A percentile compares a stretch with the other conserved stretches of the same genome.
These are phyloP conservation scores for Globodera rostochiensis DNA, from an alignment of 1,140 invertebrate species.

Conservation along the genomic window DNA sequence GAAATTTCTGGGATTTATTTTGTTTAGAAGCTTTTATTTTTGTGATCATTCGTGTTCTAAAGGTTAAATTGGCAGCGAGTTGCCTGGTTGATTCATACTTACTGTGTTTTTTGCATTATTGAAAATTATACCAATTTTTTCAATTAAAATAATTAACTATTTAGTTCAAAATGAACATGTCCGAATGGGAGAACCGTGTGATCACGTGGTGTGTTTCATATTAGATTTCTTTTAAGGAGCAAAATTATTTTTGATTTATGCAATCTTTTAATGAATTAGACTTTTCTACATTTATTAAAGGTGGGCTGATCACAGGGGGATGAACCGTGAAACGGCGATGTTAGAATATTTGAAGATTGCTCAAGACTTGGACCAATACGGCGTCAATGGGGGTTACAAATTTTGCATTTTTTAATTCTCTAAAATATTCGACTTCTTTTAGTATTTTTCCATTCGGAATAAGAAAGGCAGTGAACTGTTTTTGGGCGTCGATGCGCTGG, in stretches of 20 bases:
- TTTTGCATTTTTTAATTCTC: slow-evolving; percentile 24
- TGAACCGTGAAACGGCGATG: slow-evolving; percentile 79
- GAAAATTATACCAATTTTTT: background rate
- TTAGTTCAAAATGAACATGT: slow-evolving; percentile 90
- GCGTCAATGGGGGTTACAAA: slow-evolving; percentile 71
- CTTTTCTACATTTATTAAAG: slow-evolving; percentile 68
- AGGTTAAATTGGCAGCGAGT: too few relatives aligned
- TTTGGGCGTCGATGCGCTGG: slow-evolving; percentile 79
- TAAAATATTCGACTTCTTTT: slow-evolving; percentile 13
- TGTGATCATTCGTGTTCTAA: background rate
- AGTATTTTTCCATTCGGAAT: slow-evolving; percentile 78
- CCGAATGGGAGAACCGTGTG: slow-evolving; percentile 91
- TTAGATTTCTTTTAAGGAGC: background rate
- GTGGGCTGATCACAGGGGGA: slow-evolving; percentile 88
- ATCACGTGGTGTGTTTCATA: slow-evolving; percentile 77
- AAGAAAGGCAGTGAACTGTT: slow-evolving; percentile 77
- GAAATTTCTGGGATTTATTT: background rate
- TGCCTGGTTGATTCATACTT: too few relatives aligned
- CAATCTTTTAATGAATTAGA: background rate
- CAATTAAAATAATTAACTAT: background rate
- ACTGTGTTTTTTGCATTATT: too few relatives aligned
- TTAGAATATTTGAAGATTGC: slow-evolving; percentile 79
- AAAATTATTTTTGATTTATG: background rate
- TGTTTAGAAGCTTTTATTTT: background rate
- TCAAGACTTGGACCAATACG: slow-evolving; percentile 80